phyloP scores from a whole-genome alignment of 2,888 invertebrate species.

The Polietes domitor region DNA sequence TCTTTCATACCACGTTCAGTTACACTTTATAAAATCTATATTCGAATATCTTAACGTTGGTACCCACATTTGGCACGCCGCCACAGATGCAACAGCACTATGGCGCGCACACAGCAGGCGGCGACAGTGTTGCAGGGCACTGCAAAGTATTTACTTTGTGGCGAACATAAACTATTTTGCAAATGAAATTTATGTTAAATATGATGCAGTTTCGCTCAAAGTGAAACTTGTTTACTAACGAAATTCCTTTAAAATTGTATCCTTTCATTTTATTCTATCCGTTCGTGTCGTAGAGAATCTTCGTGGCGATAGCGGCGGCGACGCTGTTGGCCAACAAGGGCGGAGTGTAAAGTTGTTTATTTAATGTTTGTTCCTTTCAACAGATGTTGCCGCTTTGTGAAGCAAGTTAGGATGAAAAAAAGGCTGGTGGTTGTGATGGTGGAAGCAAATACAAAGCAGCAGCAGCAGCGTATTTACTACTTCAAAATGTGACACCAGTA shows the following conservation, averaged over 20 bases:
- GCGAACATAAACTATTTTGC: constrained; percentile 34
- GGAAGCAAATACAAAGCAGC: neutral
- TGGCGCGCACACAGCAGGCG: neutral
- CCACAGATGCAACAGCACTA: neutral
- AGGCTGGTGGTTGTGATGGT: neutral
- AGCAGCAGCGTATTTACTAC: constrained; percentile 12
- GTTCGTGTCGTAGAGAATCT: neutral
- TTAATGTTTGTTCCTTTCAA: constrained; percentile 34
- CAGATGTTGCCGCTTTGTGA: neutral
- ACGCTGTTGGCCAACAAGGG: neutral
- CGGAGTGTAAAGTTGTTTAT: constrained; percentile 29
- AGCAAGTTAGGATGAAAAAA: neutral
- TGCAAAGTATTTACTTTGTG: constrained; percentile 34
- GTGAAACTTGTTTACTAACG: constrained; percentile 23
- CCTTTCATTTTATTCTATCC: neutral
- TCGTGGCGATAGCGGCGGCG: no score
- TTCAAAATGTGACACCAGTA: constrained; percentile 44
- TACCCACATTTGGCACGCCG: no score
- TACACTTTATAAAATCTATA: no score
- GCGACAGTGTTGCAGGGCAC: constrained; percentile 9
- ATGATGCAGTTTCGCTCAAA: constrained; percentile 33
- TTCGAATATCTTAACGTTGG: no score
- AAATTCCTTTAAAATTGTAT: constrained; percentile 25
- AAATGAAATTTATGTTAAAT: constrained; percentile 41
- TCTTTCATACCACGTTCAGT: no score